Evolutionary conservation across 2,797 vertebrate genomes (phyloP).

Genomic region (Todus mexicanus): DNA sequence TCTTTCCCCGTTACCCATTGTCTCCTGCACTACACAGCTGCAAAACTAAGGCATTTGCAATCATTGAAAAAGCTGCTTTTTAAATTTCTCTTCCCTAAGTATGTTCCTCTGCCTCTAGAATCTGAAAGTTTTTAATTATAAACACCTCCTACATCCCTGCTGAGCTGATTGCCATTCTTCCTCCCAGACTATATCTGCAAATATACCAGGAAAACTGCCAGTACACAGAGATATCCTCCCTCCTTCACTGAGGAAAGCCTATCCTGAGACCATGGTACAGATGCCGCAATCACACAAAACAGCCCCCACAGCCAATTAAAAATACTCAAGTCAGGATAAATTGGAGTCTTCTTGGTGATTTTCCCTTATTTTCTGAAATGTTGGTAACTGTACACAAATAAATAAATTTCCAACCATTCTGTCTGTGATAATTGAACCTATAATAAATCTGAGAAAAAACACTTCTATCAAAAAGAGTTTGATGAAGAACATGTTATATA

Average conservation of each 20-base stretch:
- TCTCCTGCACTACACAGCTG: background rate
- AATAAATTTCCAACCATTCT: background rate
- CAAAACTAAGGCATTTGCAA: background rate
- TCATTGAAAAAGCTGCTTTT: background rate
- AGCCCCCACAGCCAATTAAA: background rate
- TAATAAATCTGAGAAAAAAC: background rate
- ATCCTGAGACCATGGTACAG: background rate
- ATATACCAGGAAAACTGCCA: background rate
- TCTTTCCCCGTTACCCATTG: background rate
- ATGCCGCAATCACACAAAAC: background rate
- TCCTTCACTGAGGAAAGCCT: background rate
- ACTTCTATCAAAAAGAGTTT: background rate
- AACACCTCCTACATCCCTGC: background rate
- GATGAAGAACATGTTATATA: background rate
- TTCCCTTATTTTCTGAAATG: background rate
- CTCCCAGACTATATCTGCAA: background rate
- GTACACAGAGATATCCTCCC: background rate
- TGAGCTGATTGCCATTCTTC: background rate
- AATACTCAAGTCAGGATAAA: background rate
- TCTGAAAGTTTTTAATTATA: slow-evolving; percentile 1
- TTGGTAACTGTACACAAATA: background rate
- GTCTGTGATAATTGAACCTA: background rate
- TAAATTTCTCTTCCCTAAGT: background rate
- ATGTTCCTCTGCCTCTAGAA: background rate
- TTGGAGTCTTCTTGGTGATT: background rate